These are phyloP conservation scores for Heliconius ismenius DNA, from an alignment of 2,888 invertebrate genomes.

Conservation along the genomic window DNA sequence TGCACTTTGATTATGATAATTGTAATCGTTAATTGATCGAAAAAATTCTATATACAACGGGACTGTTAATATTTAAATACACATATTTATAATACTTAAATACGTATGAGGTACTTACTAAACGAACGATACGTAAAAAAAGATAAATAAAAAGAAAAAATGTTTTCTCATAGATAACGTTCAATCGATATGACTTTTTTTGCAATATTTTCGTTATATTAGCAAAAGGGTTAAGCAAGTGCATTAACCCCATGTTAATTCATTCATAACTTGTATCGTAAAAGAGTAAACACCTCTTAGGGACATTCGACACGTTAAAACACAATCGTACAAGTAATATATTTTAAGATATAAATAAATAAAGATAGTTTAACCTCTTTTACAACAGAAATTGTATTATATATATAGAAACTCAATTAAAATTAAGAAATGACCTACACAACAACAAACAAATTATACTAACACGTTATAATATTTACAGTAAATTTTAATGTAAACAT, in stretches of 20 bases:
- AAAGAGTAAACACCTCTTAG: neutral
- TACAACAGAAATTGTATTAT: neutral
- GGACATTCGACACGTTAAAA: neutral
- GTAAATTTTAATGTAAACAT: neutral
- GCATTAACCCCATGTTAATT: slow-evolving; percentile 5
- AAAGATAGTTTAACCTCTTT: neutral
- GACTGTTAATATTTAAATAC: too few relatives aligned
- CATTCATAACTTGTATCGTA: neutral
- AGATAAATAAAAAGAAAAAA: neutral
- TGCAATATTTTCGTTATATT: neutral
- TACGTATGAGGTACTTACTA: too few relatives aligned
- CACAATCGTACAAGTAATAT: neutral
- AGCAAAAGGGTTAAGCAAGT: slow-evolving; percentile 5
- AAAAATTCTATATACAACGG: neutral
- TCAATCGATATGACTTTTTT: neutral
- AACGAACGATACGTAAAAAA: too few relatives aligned
- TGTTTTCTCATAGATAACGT: neutral
- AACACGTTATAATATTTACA: neutral
- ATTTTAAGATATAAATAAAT: neutral
- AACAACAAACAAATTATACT: neutral
- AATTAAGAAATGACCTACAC: neutral
- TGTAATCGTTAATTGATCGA: neutral
- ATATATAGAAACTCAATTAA: neutral
- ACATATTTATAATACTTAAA: too few relatives aligned
- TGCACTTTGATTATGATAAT: neutral